phyloP scores from a whole-genome alignment of 2,888 invertebrate species.

The Aplocera efformata region DNA sequence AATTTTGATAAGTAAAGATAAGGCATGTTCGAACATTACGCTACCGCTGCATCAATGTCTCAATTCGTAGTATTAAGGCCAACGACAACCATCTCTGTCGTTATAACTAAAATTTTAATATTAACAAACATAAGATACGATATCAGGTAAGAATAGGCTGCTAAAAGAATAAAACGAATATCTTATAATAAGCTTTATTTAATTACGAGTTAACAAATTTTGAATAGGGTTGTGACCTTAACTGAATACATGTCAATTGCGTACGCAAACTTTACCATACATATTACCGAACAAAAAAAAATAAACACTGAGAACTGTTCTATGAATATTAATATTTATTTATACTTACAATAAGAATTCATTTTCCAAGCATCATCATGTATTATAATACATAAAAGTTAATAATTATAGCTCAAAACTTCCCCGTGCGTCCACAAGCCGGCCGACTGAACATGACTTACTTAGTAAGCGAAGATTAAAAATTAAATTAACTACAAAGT shows the following conservation, averaged over 20 bases:
- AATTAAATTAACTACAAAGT: constrained; percentile 65
- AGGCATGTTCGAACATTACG: too few relatives aligned
- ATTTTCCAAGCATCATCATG: constrained; percentile 73
- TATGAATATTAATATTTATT: constrained; percentile 76
- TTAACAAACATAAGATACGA: not conserved
- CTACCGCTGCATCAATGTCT: too few relatives aligned
- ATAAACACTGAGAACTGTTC: constrained; percentile 77
- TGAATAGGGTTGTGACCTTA: constrained; percentile 80
- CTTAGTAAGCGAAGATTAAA: constrained; percentile 72
- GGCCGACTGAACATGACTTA: constrained; percentile 65
- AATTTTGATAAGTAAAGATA: too few relatives aligned
- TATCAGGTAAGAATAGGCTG: not conserved
- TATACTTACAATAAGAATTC: constrained; percentile 79
- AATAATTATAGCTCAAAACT: constrained; percentile 70
- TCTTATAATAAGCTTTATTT: constrained; percentile 81
- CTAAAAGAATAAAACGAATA: constrained; percentile 66
- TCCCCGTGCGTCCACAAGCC: constrained; percentile 66
- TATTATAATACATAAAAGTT: constrained; percentile 76
- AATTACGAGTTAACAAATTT: constrained; percentile 81
- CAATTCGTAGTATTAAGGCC: too few relatives aligned
- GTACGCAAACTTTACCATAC: constrained; percentile 66
- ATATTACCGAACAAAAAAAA: constrained; percentile 65
- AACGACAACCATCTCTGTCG: too few relatives aligned
- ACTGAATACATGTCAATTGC: constrained; percentile 78
- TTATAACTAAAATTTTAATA: too few relatives aligned